Conservation (phyloP, 1,140 invertebrate genomes). For the Asobara japonica region DNA sequence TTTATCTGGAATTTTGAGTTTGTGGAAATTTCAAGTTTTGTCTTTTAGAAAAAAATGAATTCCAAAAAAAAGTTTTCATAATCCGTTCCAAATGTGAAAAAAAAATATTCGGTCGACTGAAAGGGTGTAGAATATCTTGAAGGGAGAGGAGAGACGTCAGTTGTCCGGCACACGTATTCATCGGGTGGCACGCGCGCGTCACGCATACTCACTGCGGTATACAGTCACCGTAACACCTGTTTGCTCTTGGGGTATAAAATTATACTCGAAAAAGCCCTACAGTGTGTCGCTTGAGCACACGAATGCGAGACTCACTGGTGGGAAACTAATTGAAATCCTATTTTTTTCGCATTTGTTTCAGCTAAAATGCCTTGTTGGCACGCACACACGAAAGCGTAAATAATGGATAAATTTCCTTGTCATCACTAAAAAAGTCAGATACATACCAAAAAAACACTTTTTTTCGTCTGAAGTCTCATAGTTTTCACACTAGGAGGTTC, state of each 20-base stretch:
- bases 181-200: neutral
- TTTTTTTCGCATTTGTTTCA: neutral
- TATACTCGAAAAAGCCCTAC: slow-evolving; percentile 10
- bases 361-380: neutral
- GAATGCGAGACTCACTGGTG: neutral
- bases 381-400: neutral
- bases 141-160: slow-evolving; percentile 1
- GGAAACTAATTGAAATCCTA: neutral
- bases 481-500: too few species aligned
- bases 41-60: too few species aligned
- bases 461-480: too few species aligned
- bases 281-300: neutral
- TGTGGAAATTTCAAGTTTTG: too few species aligned
- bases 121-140: too few species aligned
- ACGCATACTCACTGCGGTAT: neutral
- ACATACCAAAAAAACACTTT: too few species aligned
- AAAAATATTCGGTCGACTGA: too few species aligned
- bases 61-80: too few species aligned
- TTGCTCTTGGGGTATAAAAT: slow-evolving; percentile 29
- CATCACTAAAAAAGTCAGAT: too few species aligned
- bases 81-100: too few species aligned
- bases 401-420: too few species aligned
- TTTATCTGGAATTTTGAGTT: too few species aligned
- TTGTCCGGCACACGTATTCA: neutral
- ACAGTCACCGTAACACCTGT: slow-evolving; percentile 31